phyloP scores from a whole-genome alignment of 2,888 invertebrate genomes.

The Eupithecia abbreviata region DNA sequence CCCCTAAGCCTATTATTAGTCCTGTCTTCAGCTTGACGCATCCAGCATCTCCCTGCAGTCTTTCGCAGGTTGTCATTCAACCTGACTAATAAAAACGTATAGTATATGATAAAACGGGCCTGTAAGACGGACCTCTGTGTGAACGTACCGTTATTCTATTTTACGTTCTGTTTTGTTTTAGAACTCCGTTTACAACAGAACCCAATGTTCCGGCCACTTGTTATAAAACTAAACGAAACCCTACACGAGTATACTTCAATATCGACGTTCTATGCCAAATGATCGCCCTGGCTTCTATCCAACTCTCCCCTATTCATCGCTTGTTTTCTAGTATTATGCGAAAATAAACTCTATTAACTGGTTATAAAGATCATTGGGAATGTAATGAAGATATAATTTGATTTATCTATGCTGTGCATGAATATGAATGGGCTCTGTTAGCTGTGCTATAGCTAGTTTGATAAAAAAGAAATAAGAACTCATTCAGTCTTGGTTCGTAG shows the following conservation, averaged over 20 bases:
- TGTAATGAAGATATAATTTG: slow-evolving; percentile 30
- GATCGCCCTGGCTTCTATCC: slow-evolving; percentile 56
- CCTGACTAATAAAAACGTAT: too few species aligned
- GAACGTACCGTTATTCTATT: too few species aligned
- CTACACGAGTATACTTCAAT: slow-evolving; percentile 17
- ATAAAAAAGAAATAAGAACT: neutral
- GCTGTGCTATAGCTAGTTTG: slow-evolving; percentile 1
- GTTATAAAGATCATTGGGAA: slow-evolving; percentile 32
- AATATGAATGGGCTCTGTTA: slow-evolving; percentile 26
- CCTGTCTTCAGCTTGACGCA: too few species aligned
- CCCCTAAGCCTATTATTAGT: too few species aligned
- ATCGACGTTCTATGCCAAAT: slow-evolving; percentile 63
- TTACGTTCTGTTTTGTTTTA: neutral
- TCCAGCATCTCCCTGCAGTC: too few species aligned
- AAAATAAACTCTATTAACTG: slow-evolving; percentile 46
- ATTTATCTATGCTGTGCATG: slow-evolving; percentile 27
- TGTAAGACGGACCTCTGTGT: too few species aligned
- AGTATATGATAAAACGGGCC: too few species aligned
- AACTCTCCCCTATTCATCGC: slow-evolving; percentile 40
- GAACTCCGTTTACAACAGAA: neutral
- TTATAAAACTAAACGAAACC: neutral
- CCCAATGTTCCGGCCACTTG: neutral
- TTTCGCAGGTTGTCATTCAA: too few species aligned
- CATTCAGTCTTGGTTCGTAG: too few species aligned
- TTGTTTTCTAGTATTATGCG: slow-evolving; percentile 27